phyloP scores from a whole-genome alignment of 2,888 invertebrate species.

The Drosophila paramelanica region DNA sequence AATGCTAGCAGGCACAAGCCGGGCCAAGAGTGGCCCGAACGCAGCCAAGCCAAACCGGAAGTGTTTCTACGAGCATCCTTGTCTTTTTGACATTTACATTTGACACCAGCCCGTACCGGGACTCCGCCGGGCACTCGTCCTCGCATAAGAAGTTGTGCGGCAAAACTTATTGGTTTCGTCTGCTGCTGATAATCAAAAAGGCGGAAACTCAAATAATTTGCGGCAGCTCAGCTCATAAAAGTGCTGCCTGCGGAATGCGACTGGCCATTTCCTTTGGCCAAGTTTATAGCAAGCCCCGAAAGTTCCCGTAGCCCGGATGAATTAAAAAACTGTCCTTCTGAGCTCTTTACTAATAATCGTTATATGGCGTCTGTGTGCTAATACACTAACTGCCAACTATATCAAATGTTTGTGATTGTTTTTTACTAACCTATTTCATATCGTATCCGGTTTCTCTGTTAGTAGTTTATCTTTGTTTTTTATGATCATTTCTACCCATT shows the following conservation, averaged over 20 bases:
- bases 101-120: constrained; percentile 7
- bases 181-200: constrained; percentile 56
- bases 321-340: neutral
- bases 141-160: constrained; percentile 50
- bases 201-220: constrained; percentile 67
- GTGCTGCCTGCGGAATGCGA: constrained; percentile 34
- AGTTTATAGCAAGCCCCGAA: constrained; percentile 7
- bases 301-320: neutral
- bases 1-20: constrained; percentile 52
- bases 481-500: constrained; percentile 85
- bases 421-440: neutral
- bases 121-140: constrained; percentile 3
- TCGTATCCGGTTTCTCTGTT: neutral
- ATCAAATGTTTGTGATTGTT: no score
- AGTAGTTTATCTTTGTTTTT: constrained; percentile 15
- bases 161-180: constrained; percentile 60
- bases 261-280: constrained; percentile 36
- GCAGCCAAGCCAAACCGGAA: constrained; percentile 30
- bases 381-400: no score
- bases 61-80: constrained; percentile 42
- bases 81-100: constrained; percentile 69
- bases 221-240: constrained; percentile 29
- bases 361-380: no score
- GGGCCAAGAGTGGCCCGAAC: constrained; percentile 13
- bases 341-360: no score